Evolutionary conservation across 2,797 vertebrate genomes (phyloP), one percentile per base, ranked within the genome.

Genomic region (Sebastes glaucus): DNA sequence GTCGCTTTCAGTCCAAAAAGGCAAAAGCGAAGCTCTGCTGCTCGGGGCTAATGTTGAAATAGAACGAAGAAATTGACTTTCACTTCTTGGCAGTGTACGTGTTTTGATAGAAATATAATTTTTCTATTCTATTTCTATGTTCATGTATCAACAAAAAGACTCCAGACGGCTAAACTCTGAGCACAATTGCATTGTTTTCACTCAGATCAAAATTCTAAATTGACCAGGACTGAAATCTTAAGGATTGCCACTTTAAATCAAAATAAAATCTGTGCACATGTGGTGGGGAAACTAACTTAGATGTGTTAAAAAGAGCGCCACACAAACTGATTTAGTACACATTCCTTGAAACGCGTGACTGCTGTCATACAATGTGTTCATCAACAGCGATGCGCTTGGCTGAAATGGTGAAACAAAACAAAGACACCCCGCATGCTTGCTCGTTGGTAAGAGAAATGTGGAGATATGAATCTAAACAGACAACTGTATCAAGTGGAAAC

Each of bases 361-460:
- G 88, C 77, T 14, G 22, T 82, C 87, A 84, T 42, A 93, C 87
- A 93, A 92, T 90, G 83, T 82, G 80, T 86, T 93, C 87, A 92
- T 93, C 90, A 88, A 66, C 67, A 65, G 77, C 22, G 84, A 75
- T 78, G 71, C 8, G 83, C 83, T 35, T 83, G 84, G 63, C 66
- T 91, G 90, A 85, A 84, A 77, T 35, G 74, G 60, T 20, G 28
- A 80, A 81, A 68, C 81, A 89, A 90, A 88, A 90, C 89, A 92
- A 82, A 73, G 76, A 79, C 71, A 71, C 68, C 61, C 38, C 57
- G 78, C 82, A 73, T 66, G 80, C 73, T 68, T 62, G 53, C 35
- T 62, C 46, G 1, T 38, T 70, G 30, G 30, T 2, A 20, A 78
- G 30, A 65, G 10, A 74, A 69, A 68, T 46, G 32, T 16, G 5